Percentiles rank a stretch among this genome's conserved stretches.
Evolutionary conservation across 2,888 invertebrate genomes (phyloP).

Genomic region (Dynastes maya): DNA sequence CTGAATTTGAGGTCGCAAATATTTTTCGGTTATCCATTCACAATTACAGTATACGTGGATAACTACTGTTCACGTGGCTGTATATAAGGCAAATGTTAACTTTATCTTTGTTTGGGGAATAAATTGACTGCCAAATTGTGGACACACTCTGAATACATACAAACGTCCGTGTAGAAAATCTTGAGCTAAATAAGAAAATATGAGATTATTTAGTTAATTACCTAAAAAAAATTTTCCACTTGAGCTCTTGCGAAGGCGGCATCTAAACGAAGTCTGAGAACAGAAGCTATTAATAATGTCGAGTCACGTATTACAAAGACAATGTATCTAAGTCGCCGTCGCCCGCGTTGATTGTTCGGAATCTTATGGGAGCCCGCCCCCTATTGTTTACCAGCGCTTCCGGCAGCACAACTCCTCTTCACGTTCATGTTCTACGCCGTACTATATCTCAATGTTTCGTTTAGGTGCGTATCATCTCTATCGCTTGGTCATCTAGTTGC

Average conservation of each 20-base stretch:
- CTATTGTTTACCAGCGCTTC: conserved; percentile 39
- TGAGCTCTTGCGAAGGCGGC: conserved; percentile 2
- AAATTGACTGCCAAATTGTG: too few relatives aligned
- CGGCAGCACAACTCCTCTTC: conserved; percentile 11
- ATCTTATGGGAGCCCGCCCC: conserved; percentile 26
- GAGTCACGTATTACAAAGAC: conserved; percentile 42
- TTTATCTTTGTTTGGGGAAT: too few relatives aligned
- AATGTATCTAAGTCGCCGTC: conserved; percentile 37
- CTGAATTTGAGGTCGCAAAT: too few relatives aligned
- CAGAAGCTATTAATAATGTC: conserved; percentile 38
- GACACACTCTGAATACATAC: too few relatives aligned
- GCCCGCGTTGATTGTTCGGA: conserved; percentile 27
- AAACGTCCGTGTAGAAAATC: too few relatives aligned
- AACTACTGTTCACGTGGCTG: too few relatives aligned
- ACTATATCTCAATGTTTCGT: not conserved
- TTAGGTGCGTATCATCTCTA: conserved; percentile 26
- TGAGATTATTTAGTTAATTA: conserved; percentile 31
- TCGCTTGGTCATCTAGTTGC: conserved; percentile 1
- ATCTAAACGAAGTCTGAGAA: not conserved
- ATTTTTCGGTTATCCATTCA: too few relatives aligned
- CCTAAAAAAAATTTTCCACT: conserved; percentile 22
- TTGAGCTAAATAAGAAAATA: too few relatives aligned
- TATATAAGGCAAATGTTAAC: too few relatives aligned
- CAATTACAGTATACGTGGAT: too few relatives aligned
- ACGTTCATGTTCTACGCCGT: not conserved